These are phyloP conservation scores for Zenarchopterus dispar DNA, from an alignment of 2,797 vertebrate species.

Conservation along the genomic window DNA sequence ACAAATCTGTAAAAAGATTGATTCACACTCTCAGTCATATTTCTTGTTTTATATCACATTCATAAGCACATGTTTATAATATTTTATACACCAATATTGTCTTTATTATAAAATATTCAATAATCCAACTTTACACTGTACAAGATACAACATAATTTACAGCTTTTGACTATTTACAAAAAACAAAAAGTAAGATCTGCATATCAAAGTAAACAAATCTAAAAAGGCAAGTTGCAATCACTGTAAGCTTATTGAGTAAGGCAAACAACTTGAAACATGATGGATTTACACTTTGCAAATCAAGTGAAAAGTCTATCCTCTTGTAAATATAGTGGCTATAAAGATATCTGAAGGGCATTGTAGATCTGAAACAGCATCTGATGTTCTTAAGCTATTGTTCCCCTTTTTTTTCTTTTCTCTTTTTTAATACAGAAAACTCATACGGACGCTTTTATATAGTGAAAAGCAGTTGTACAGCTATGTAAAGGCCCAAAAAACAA, in stretches of 20 bases:
- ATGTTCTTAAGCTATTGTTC: constrained; percentile 43
- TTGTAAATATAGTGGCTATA: constrained; percentile 56
- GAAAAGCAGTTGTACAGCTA: constrained; percentile 30
- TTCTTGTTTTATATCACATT: not conserved
- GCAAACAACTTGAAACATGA: constrained; percentile 76
- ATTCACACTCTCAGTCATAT: not conserved
- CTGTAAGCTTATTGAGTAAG: constrained; percentile 85
- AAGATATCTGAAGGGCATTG: constrained; percentile 44
- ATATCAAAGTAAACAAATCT: constrained; percentile 84
- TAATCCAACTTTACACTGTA: constrained; percentile 84
- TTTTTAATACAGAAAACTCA: constrained; percentile 29
- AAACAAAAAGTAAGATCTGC: constrained; percentile 80
- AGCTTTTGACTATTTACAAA: constrained; percentile 84
- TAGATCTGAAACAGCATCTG: constrained; percentile 44
- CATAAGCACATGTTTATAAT: constrained; percentile 3
- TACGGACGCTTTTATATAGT: constrained; percentile 33
- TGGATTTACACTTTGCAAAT: constrained; percentile 74
- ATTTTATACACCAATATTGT: constrained; percentile 82
- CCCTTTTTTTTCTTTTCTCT: not conserved
- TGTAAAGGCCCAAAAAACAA: constrained; percentile 37
- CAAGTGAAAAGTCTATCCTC: constrained; percentile 58
- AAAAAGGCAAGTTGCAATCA: constrained; percentile 85
- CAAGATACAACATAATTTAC: constrained; percentile 82
- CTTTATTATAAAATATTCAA: constrained; percentile 86
- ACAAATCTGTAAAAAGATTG: constrained; percentile 5